Evolutionary conservation across 2,797 vertebrate species (phyloP).

Genomic region (Basileuterus tristriatus): DNA sequence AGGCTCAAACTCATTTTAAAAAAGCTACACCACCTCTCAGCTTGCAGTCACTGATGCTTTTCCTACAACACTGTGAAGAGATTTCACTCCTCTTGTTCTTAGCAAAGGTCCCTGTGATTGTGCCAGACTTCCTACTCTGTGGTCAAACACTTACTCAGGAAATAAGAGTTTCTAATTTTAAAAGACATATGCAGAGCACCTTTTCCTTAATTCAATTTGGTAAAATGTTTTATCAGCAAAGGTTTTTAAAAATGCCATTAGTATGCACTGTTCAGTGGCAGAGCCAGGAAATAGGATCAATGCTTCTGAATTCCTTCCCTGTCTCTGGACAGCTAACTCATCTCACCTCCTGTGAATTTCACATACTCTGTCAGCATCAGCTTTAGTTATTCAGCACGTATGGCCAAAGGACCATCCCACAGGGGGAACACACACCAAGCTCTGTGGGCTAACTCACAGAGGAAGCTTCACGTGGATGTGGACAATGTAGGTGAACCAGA

Average conservation of each 20-base stretch:
- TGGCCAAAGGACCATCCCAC: not conserved
- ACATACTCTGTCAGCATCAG: rapidly evolving
- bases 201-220: not conserved
- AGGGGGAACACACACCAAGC: rapidly evolving
- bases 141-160: not conserved
- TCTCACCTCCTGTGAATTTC: not conserved
- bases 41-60: conserved; percentile 44
- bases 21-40: conserved; percentile 16
- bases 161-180: not conserved
- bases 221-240: not conserved
- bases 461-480: not conserved
- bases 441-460: not conserved
- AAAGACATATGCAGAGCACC: not conserved
- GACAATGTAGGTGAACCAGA: not conserved
- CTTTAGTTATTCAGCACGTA: not conserved
- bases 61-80: conserved; percentile 23
- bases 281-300: not conserved
- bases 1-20: conserved; percentile 59
- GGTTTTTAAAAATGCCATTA: not conserved
- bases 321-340: not conserved
- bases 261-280: not conserved
- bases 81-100: conserved; percentile 5
- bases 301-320: not conserved
- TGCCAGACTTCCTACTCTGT: not conserved
- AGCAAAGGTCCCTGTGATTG: not conserved